A percentile compares a stretch with the other conserved stretches of the same genome.
Evolutionary conservation across 2,113 vertebrate species (phyloP).

Genomic region (Tinamus guttatus): DNA sequence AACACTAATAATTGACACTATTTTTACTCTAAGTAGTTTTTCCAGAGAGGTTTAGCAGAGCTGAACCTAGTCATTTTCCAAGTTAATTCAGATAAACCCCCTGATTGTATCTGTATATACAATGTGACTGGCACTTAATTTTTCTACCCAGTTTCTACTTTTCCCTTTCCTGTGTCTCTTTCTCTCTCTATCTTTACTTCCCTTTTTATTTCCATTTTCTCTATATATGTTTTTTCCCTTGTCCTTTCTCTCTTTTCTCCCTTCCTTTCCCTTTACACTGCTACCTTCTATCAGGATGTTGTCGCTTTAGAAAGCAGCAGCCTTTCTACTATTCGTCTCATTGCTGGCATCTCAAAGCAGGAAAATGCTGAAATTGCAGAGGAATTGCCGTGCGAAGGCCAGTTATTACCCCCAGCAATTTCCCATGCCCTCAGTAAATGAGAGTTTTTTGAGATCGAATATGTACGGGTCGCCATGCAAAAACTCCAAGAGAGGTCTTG

Average conservation of each 20-base stretch:
- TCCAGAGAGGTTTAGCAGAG: background rate
- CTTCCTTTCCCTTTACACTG: accelerated
- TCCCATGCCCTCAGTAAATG: background rate
- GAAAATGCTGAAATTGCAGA: background rate
- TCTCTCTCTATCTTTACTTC: too few species aligned
- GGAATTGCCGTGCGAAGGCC: background rate
- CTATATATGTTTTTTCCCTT: background rate
- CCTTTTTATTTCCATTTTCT: background rate
- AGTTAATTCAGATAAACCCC: background rate
- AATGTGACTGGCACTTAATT: background rate
- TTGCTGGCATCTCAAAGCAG: background rate
- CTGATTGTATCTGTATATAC: background rate
- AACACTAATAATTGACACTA: too few species aligned
- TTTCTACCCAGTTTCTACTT: background rate
- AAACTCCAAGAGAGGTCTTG: background rate
- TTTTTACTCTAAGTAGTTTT: too few species aligned
- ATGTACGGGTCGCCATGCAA: background rate
- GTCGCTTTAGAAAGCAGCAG: background rate
- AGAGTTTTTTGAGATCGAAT: background rate
- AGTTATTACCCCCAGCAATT: constrained; percentile 10
- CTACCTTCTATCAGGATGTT: background rate
- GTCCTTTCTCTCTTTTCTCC: background rate
- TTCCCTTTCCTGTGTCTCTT: background rate
- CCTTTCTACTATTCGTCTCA: background rate
- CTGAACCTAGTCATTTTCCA: background rate